Base-by-base conservation (phyloP, 2,113 vertebrate species). In the Solea senegalensis region DNA sequence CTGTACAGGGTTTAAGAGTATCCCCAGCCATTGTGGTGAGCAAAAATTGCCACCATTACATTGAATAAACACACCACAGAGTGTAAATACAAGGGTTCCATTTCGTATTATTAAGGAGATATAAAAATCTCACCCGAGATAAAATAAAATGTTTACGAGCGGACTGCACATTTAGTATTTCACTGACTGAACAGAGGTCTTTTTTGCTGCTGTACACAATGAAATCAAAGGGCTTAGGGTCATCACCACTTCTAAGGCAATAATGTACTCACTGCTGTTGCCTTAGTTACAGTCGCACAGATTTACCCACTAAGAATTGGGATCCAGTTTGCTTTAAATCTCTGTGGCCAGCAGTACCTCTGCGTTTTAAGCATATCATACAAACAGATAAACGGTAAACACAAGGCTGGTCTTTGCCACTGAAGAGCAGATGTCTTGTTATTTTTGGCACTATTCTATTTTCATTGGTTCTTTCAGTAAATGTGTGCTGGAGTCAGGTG, bases 31-130 rank as follows among this genome's bases (percentile, higher is more conserved):
- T 67, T 40, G 66, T 51, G 34, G 40, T 62, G 9, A 77, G 67
- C 72, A 76, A 78, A 87, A 55, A 78, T 71, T 57, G 85, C 89
- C 84, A 76, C 76, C 81, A 28, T 58, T 78, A 73, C 70, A 74
- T 73, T 43, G 41, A 65, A 15, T 4, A 16, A 15, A 7, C 28
- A n/a, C 28, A 39, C 26, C 21, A 27, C 5, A 4, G 34, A 34
- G 34, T 34, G 11, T 45, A 45, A 9, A 15, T 49, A 8, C 46
- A 13, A 9, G 45, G 45, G 14, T 40, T 40, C 28, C 14, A 1
- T n/a, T 6, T 2, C 15, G 10, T 58, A 26, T 76, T 59, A 69
- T 41, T 14, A 16, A 70, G 26, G 28, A 16, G 7, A 21, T 39
- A 13, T 49, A 9, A 8, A 7, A 34, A 58, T 72, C 39, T 59